Base-by-base conservation (phyloP, 1,140 invertebrate genomes). In the Wiebesia pumilae region DNA sequence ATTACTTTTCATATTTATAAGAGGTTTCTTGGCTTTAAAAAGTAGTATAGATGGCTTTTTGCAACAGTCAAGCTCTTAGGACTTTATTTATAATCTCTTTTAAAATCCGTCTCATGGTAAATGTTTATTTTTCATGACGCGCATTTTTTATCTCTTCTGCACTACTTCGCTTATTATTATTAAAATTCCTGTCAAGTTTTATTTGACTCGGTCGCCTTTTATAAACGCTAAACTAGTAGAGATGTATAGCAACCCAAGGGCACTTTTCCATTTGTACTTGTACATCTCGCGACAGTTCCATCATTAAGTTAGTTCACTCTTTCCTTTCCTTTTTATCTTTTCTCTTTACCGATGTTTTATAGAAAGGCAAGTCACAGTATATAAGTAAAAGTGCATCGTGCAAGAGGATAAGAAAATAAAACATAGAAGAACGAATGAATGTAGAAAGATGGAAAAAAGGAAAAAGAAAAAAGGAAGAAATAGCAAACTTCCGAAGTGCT, bases 241-340 rank as follows among this genome's bases (percentile, higher is more conserved):
- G n/a, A 6, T 10, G 43, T 47, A 35, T n/a, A 82, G 71, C 30
- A 51, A 40, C 73, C 82, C 51, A 62, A 33, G 33, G 71, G 71
- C 33, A 51, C 58, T 78, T 78, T 84, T 78, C 78, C 73, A 14
- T 65, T 30, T 65, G n/a, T 65, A 7, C 21, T 27, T 65, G n/a
- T 12, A n/a, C n/a, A n/a, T 40, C 38, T 1, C 47, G 38, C 65
- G 43, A 54, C 77, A 54, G 75, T 79, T 43, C 77, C 71, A 33
- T 81, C 77, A 62, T 85, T 85, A 85, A 85, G 78, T 81, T 65
- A 85, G 43, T 14, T 47, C 43, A 47, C 43, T 47, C 14, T 47
- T 14, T 14, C 14, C 43, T 47, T 47, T 47, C 43, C 43, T 47
- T 47, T 47, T 14, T 47, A 47, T 47, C 43, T 47, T 47, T 47